phyloP scores from a whole-genome alignment of 1,140 invertebrate species.

The Drosophila guanche region DNA sequence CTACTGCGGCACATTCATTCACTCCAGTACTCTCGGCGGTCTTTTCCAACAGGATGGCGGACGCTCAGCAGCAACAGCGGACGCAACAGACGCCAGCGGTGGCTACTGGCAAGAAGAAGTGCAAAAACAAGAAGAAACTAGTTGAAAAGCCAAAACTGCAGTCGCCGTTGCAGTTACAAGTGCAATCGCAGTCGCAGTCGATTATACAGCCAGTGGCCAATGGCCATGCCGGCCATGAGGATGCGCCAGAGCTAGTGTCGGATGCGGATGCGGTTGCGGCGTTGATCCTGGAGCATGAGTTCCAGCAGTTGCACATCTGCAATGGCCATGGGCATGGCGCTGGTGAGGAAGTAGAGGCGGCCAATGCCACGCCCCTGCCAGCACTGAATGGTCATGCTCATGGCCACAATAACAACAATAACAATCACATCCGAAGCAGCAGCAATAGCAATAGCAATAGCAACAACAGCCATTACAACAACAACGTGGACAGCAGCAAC shows the following conservation, averaged over 20 bases:
- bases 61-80: constrained; percentile 44
- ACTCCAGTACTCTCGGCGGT: background rate
- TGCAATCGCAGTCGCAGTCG: background rate
- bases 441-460: constrained; percentile 23
- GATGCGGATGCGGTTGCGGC: background rate
- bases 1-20: too few relatives aligned
- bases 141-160: constrained; percentile 31
- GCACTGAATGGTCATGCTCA: constrained; percentile 58
- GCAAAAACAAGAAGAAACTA: constrained; percentile 61
- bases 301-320: constrained; percentile 60
- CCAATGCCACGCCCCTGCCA: constrained; percentile 2
- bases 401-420: constrained; percentile 49
- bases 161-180: constrained; percentile 9
- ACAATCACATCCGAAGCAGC: constrained; percentile 63
- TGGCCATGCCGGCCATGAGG: constrained; percentile 30
- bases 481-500: constrained; percentile 39
- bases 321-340: constrained; percentile 53
- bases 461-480: constrained; percentile 31
- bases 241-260: background rate
- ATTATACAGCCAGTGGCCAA: constrained; percentile 30
- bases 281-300: constrained; percentile 35
- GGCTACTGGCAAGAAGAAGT: constrained; percentile 56
- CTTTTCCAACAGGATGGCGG: constrained; percentile 45
- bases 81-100: too few relatives aligned
- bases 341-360: constrained; percentile 17